Evolutionary conservation across 2,888 invertebrate genomes (phyloP).

Genomic region (Rambutsinella grinnellia): DNA sequence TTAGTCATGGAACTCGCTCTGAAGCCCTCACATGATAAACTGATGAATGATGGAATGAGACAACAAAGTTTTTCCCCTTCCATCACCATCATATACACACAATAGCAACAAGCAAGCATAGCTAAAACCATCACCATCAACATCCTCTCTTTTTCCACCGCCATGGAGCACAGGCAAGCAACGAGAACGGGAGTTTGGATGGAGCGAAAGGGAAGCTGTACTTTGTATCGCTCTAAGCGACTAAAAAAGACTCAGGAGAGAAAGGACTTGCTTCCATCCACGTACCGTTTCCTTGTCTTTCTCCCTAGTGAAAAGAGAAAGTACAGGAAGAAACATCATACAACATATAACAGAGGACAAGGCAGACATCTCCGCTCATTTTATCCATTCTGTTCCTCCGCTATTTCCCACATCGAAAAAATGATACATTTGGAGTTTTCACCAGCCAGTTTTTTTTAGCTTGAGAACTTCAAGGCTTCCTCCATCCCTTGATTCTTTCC

Average conservation of each 20-base stretch:
- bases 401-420: background rate
- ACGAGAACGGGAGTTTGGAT: constrained; percentile 10
- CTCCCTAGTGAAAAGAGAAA: background rate
- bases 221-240: constrained; percentile 34
- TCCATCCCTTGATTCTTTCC: no score
- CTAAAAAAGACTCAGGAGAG: background rate
- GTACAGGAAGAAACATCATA: background rate
- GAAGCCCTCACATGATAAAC: constrained; percentile 41
- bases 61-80: constrained; percentile 37
- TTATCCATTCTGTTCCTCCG: background rate
- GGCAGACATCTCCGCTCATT: background rate
- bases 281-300: background rate
- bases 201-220: constrained; percentile 20
- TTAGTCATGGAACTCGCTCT: no score
- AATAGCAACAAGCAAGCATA: background rate
- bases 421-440: no score
- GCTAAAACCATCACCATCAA: no score
- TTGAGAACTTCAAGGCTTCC: no score
- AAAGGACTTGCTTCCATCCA: background rate
- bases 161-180: no score
- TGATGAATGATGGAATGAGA: constrained; percentile 47
- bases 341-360: background rate
- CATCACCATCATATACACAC: constrained; percentile 6
- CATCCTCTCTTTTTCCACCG: background rate
- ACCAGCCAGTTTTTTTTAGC: no score